Base-by-base conservation (phyloP, 2,113 vertebrate species). In the Genyomyrus donnyi region DNA sequence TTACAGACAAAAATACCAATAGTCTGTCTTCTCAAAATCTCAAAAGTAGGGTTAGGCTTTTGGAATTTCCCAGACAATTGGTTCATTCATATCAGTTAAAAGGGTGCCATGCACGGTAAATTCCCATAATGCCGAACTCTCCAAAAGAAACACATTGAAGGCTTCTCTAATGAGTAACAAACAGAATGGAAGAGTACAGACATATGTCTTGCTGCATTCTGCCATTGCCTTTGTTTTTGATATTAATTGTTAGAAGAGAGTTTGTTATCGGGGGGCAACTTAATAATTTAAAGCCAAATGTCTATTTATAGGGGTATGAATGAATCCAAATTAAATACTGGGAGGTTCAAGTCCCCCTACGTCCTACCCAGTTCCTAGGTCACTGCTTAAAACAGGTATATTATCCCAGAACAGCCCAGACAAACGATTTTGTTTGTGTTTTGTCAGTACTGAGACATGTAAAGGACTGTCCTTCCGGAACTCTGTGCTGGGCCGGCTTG, bases 361-460 rank as follows among this genome's bases (percentile, higher is more conserved):
- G n/a, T 66, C n/a, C 62, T 70, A 10, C 56, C n/a, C 10, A 70
- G 62, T 13, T 31, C n/a, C n/a, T 70, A 70, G 2, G 2, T 11
- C 3, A 27, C 3, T 31, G 10, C 62, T 70, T 70, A 31, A 27
- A 70, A 70, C n/a, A 46, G 31, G 1, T 52, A 53, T 49, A 56
- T 39, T 35, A n/a, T 50, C 31, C 31, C 24, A 53, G 35, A 45
- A 11, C 5, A 48, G 46, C 31, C 8, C 21, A 46, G 66, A 31
- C 50, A 66, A 89, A 50, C 19, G 5, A 9, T 21, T 48, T 52
- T 15, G 27, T 27, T 45, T 80, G 70, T 11, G 15, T 89, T 53
- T 89, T 83, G 35, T 89, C 88, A 89, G 45, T 15, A 50, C 45
- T 31, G 70, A 48, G 88, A 74, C 70, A 83, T 31, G 17, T 50